Base-by-base conservation (phyloP, 2,113 vertebrate species). In the Periophthalmus modestus region DNA sequence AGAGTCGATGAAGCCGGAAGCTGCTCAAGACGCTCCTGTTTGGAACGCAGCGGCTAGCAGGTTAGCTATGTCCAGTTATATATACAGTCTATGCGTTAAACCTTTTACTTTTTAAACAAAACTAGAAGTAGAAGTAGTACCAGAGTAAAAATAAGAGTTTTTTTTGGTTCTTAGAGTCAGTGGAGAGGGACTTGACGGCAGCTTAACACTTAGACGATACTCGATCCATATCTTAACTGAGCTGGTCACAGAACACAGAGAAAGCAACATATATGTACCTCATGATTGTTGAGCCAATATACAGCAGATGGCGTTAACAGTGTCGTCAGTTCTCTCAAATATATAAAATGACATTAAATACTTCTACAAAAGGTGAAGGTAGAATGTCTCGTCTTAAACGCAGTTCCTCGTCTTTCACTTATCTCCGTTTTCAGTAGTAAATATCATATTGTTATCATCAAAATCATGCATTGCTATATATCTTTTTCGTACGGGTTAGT, bases 391-490 rank as follows among this genome's bases (percentile, higher is more conserved):
- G 28, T 28, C 28, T 36, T 63, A 54, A 50, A 47, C 47, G 19
- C 3, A 16, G 24, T 34, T 62, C 59, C 28, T 34, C 7, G 6
- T 34, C 18, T 19, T 36, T 43, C 18, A 59, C 72, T 58, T 68
- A 36, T 76, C 21, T 66, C 23, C 1, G 47, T 23, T 39, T 28
- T 43, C 68, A 34, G 33, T 63, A 48, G 63, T 34, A 69, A 24
- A 69, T 71, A 34, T 4, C 63, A 21, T 43, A 34, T 78, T 54
- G 2, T 36, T 34, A 12, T 72, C 36, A 19, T 48, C 68, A 36
- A 82, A 78, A 73, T 52, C 81, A 82, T 89, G 76, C 82, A 76
- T 72, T 39, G 50, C 47, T 79, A 58, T 79, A 77, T 74, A 2
- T 54, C 43, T 61, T 18, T 70, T 7, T 28, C n/a, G 66, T 52